Base-by-base conservation (phyloP, 2,888 invertebrate genomes). In the Neoscelio sp. region DNA sequence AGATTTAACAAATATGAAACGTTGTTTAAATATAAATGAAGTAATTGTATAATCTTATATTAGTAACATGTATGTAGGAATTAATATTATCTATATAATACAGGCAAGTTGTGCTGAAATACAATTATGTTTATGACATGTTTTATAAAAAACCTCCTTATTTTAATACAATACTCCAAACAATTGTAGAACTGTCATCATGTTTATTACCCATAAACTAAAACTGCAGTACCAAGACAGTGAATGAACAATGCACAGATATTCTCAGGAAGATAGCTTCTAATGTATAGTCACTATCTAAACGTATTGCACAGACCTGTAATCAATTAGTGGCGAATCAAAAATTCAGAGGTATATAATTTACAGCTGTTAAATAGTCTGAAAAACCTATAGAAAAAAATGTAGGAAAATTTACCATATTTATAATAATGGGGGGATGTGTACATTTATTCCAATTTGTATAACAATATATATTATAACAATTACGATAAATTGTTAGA, bases 241-340 rank as follows among this genome's bases (percentile, higher is more conserved):
- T 60, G 46, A 62, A 62, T 35, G 62, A 62, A 62, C 62, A 62
- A 62, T 62, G 46, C 46, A 10, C 46, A 46, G 62, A 62, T 62
- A 62, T 20, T 46, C 46, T 42, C 46, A 10, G 46, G 23, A 46
- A 62, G 62, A 62, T 62, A 62, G 46, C 35, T 62, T 17, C 46
- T 62, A 48, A 35, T 62, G 35, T 23, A 62, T 35, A 35, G 35
- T 62, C 23, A 13, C 35, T 42, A 44, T 62, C 12, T 46, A 46
- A 62, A 35, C 17, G 62, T 35, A 46, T 46, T 46, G 33, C 62
- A 2, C 33, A 46, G 23, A 20, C 33, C 12, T 48, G 35, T 35
- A 62, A 46, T 46, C 46, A 46, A 62, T 62, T 62, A 46, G 10
- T 62, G 33, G 3, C 15, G 13, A 23, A 62, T 35, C 62, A 46